Evolutionary conservation across 2,888 invertebrate species (phyloP), one percentile per base, ranked within the genome.

Genomic region (Parochlus steinenii): DNA sequence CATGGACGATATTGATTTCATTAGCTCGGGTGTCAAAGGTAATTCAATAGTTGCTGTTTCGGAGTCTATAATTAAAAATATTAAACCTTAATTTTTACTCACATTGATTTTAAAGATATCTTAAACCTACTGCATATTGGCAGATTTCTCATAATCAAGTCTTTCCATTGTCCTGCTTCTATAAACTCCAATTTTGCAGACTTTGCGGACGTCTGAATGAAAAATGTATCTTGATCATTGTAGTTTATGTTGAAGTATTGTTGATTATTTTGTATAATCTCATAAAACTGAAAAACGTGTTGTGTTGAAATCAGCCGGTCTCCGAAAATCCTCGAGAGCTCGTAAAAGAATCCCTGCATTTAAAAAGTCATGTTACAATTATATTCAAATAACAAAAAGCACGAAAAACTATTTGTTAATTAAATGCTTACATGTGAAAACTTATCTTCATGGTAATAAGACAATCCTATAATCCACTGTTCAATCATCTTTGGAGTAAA

Each of bases 1-100:
- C 27, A 78, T 60, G 42, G 64, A 61, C 0, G 77, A 65, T 26
- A 74, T 69, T 43, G 73, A 58, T 31, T 71, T 61, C 8, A 79
- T 52, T 3, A 83, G 59, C 49, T 82, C 81, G 17, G 67, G 62
- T 37, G 74, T 74, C 20, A 79, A 56, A 17, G 76, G 61, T 16
- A 73, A 58, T 41, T 71, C 62, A 37, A 80, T 59, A 40, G 65
- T 62, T 41, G 70, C 65, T 40, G 66, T 62, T 52, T 82, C 80
- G 33, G 74, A 64, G 48, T 69, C 77, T 74, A n/a, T n/a, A n/a
- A n/a, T n/a, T n/a, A 50, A 30, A 48, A 49, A 12, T 20, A n/a
- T n/a, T n/a, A n/a, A n/a, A n/a, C n/a, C n/a, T n/a, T n/a, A n/a
- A n/a, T n/a, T n/a, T n/a, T n/a, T n/a, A n/a, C n/a, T n/a, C n/a